Evolutionary conservation across 2,888 invertebrate species (phyloP).

Genomic region (Eremobia ochroleuca): DNA sequence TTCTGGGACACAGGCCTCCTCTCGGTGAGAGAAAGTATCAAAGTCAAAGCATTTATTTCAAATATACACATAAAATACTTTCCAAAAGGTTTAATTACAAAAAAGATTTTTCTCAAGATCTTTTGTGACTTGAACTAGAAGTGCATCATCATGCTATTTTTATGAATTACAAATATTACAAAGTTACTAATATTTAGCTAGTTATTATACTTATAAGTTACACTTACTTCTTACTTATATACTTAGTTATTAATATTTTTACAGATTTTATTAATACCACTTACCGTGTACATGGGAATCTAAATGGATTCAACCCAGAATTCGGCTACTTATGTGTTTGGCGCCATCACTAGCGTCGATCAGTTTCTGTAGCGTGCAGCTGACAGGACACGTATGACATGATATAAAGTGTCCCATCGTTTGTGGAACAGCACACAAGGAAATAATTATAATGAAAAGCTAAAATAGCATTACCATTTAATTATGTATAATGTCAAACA

Average conservation of each 20-base stretch:
- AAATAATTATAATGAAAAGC: background rate
- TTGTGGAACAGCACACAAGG: background rate
- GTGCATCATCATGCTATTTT: background rate
- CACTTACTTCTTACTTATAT: too few relatives aligned
- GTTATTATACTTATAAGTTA: too few relatives aligned
- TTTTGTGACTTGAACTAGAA: background rate
- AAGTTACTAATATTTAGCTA: too few relatives aligned
- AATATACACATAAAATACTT: too few relatives aligned
- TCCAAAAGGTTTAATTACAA: background rate
- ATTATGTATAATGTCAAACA: slow-evolving; percentile 9
- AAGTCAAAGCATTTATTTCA: background rate
- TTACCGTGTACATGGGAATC: background rate
- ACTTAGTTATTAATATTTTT: too few relatives aligned
- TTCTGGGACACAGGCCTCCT: background rate
- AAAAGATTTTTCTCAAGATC: background rate
- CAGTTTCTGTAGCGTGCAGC: background rate
- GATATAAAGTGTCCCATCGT: background rate
- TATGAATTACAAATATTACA: too few relatives aligned
- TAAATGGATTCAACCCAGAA: background rate
- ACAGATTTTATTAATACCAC: too few relatives aligned
- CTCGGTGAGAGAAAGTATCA: background rate
- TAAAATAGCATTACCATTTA: background rate
- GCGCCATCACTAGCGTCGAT: too few relatives aligned
- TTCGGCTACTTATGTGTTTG: too few relatives aligned
- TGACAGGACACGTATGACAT: background rate